phyloP scores from a whole-genome alignment of 2,888 invertebrate genomes.

The Linnaemya vulpina region DNA sequence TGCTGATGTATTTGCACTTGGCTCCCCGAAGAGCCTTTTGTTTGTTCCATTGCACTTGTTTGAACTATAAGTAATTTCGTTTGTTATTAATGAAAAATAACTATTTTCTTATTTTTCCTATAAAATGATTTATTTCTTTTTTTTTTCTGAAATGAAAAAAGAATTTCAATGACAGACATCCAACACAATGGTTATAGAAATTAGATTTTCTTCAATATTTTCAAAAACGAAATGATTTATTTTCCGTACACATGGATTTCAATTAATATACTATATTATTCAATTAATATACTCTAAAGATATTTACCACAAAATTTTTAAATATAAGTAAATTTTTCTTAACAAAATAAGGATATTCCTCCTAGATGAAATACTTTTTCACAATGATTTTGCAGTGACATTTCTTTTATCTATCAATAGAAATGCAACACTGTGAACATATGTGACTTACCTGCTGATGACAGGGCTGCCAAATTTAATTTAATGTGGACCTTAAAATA shows the following conservation, averaged over 20 bases:
- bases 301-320: constrained; percentile 37
- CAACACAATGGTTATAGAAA: constrained; percentile 40
- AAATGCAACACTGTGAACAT: constrained; percentile 62
- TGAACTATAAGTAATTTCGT: constrained; percentile 25
- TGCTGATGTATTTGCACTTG: constrained; percentile 65
- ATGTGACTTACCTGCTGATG: constrained; percentile 30
- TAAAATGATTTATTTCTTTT: constrained; percentile 24
- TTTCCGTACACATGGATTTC: constrained; percentile 4
- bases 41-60: constrained; percentile 68
- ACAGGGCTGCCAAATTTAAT: constrained; percentile 16
- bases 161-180: constrained; percentile 62
- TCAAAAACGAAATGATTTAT: not conserved
- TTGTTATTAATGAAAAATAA: constrained; percentile 32
- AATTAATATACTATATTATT: not conserved
- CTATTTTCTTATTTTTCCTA: constrained; percentile 41
- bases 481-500: too few species aligned
- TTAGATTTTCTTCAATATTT: not conserved
- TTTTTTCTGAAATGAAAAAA: constrained; percentile 56
- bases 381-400: constrained; percentile 66
- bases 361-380: constrained; percentile 59
- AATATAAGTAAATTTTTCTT: constrained; percentile 34
- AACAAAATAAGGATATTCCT: constrained; percentile 46
- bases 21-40: constrained; percentile 54
- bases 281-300: constrained; percentile 8
- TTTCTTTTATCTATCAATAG: constrained; percentile 61